These are phyloP conservation scores for Elachura formosa DNA, from an alignment of 2,113 vertebrate genomes.

Conservation along the genomic window DNA sequence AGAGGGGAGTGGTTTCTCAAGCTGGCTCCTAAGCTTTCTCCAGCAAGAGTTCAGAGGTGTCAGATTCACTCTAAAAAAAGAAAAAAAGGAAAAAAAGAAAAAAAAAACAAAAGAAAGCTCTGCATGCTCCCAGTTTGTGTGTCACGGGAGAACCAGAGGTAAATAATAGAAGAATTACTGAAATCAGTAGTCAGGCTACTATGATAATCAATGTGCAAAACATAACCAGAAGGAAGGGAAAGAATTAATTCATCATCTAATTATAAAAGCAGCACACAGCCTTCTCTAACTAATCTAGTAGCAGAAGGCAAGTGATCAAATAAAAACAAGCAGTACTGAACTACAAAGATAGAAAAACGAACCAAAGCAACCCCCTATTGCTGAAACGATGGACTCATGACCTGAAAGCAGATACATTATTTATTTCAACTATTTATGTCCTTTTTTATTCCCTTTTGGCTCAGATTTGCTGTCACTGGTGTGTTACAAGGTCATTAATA, in stretches of 20 bases:
- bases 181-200: background rate
- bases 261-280: background rate
- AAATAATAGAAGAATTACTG: background rate
- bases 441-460: constrained; percentile 10
- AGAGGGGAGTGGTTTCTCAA: background rate
- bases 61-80: background rate
- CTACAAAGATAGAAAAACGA: background rate
- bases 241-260: background rate
- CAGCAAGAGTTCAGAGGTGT: background rate
- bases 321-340: background rate
- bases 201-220: background rate
- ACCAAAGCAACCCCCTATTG: background rate
- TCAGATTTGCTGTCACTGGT: background rate
- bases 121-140: background rate
- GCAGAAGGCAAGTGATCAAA: background rate
- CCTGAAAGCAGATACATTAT: constrained; percentile 24
- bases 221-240: background rate
- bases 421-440: constrained; percentile 41
- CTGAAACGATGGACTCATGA: background rate
- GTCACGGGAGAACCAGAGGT: background rate
- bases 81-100: background rate
- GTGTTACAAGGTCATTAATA: constrained; percentile 22
- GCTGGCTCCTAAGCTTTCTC: background rate
- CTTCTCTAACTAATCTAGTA: background rate
- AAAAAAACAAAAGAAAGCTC: background rate